Evolutionary conservation across 2,113 vertebrate species (phyloP).

Genomic region (Etheostoma cragini): DNA sequence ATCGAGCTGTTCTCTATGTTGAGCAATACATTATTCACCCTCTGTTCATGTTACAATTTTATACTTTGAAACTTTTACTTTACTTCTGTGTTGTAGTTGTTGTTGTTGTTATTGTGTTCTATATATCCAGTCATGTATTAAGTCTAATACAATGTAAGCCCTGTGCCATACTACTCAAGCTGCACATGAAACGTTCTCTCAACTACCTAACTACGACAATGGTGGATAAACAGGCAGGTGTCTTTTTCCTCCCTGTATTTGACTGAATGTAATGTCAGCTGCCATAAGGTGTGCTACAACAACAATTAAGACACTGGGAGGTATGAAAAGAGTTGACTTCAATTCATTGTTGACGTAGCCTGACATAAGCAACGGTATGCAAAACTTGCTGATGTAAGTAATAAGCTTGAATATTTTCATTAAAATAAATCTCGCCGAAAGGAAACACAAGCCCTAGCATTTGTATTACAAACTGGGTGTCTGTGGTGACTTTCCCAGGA

Average conservation of each 20-base stretch:
- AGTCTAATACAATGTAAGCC: constrained; percentile 79
- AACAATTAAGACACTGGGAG: constrained; percentile 68
- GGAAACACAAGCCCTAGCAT: too few species aligned
- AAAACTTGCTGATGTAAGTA: neutral
- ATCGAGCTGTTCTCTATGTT: constrained; percentile 57
- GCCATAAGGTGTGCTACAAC: constrained; percentile 71
- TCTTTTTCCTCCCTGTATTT: constrained; percentile 52
- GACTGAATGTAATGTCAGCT: constrained; percentile 81
- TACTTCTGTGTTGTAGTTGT: constrained; percentile 71
- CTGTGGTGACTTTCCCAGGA: too few species aligned
- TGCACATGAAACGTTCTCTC: constrained; percentile 71
- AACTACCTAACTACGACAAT: constrained; percentile 77
- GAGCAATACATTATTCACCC: constrained; percentile 80
- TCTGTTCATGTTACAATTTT: constrained; percentile 60
- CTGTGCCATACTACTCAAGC: constrained; percentile 79
- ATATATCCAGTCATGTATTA: constrained; percentile 75
- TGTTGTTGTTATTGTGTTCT: constrained; percentile 69
- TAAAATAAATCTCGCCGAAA: too few species aligned
- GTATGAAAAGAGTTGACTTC: constrained; percentile 12
- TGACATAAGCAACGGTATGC: neutral
- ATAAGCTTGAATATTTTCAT: too few species aligned
- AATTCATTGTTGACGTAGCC: neutral
- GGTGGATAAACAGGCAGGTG: constrained; percentile 41
- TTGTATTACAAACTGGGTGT: too few species aligned
- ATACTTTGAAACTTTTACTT: constrained; percentile 65